Percentiles rank a stretch among this genome's conserved stretches.
Conservation (phyloP, 1,140 invertebrate species). For the Zaprionus ornatus region DNA sequence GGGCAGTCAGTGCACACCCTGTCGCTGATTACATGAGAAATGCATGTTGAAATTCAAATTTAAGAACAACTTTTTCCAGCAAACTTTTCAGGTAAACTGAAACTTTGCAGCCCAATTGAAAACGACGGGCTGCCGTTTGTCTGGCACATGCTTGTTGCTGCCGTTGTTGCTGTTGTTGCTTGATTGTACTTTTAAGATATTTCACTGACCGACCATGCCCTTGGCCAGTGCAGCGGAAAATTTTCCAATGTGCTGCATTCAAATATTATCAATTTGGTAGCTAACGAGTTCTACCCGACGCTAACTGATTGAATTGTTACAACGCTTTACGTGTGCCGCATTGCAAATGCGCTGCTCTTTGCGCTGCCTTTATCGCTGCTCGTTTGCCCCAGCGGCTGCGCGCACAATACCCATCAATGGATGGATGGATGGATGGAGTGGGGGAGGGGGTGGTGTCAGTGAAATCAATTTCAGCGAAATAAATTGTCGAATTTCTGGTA, state of each 20-base stretch:
- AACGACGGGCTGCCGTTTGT: constrained; percentile 19
- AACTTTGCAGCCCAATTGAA: constrained; percentile 1
- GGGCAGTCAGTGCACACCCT: constrained; percentile 27
- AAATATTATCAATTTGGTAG: constrained; percentile 74
- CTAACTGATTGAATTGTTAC: constrained; percentile 82
- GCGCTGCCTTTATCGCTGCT: constrained; percentile 15
- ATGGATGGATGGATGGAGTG: not conserved
- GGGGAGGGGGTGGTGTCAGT: constrained; percentile 5
- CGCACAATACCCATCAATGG: constrained; percentile 19
- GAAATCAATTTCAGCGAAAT: constrained; percentile 76
- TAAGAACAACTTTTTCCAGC: constrained; percentile 49
- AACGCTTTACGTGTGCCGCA: constrained; percentile 76
- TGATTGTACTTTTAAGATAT: constrained; percentile 11
- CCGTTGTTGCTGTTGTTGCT: not conserved
- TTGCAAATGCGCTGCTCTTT: constrained; percentile 48
- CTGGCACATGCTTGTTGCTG: constrained; percentile 10
- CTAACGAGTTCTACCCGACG: constrained; percentile 50
- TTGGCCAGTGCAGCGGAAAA: constrained; percentile 51
- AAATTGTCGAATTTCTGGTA: constrained; percentile 78
- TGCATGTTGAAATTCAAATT: constrained; percentile 74
- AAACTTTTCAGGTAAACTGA: constrained; percentile 5
- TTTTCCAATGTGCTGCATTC: constrained; percentile 73
- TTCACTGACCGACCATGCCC: not conserved
- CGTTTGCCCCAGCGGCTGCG: constrained; percentile 29
- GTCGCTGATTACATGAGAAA: constrained; percentile 76